Evolutionary conservation across 2,797 vertebrate species (phyloP).

Genomic region (Limnodromus scolopaceus): DNA sequence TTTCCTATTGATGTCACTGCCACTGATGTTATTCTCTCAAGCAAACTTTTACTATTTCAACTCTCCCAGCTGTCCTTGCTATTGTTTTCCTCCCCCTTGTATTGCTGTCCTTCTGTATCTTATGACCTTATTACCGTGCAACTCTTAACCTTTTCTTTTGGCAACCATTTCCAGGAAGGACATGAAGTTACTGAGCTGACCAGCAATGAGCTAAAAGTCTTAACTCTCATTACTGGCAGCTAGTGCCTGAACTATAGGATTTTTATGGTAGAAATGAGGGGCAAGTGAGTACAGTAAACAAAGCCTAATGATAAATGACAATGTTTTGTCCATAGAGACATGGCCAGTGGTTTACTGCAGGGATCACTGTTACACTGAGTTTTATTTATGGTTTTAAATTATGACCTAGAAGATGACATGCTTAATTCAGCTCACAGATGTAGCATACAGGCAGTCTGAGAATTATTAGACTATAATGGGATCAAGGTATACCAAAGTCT

Average conservation of each 20-base stretch:
- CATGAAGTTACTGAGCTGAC: background rate
- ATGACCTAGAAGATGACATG: background rate
- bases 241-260: background rate
- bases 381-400: background rate
- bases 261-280: background rate
- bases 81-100: slow-evolving; percentile 29
- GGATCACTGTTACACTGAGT: background rate
- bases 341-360: background rate
- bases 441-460: background rate
- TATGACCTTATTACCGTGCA: slow-evolving; percentile 43
- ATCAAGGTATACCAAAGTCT: background rate
- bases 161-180: slow-evolving; percentile 23
- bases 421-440: background rate
- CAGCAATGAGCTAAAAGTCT: slow-evolving; percentile 12
- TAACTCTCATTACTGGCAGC: slow-evolving; percentile 1
- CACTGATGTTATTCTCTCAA: slow-evolving; percentile 25
- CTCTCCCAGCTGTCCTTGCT: background rate
- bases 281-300: background rate
- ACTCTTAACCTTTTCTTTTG: slow-evolving; percentile 48
- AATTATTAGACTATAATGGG: background rate
- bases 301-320: background rate
- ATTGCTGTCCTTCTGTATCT: slow-evolving; percentile 24
- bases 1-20: slow-evolving; percentile 24
- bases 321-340: background rate
- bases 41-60: slow-evolving; percentile 37